Percentiles rank a stretch among this genome's conserved stretches.
Evolutionary conservation across 1,140 invertebrate species (phyloP).

Genomic region (Atta colombica): DNA sequence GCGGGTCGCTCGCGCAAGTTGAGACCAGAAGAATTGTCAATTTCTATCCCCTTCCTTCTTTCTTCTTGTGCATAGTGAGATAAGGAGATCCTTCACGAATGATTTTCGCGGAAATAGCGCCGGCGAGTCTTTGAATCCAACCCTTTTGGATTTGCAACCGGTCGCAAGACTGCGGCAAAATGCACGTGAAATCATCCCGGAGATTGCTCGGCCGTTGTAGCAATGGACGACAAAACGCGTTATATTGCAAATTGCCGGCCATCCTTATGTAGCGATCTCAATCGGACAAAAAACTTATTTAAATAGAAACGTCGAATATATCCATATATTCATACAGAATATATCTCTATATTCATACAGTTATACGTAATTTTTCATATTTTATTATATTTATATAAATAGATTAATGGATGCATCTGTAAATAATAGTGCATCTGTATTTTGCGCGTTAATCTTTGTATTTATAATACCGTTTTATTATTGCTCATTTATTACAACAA

Average conservation of each 20-base stretch:
- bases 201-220: slow-evolving; percentile 50
- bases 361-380: not conserved
- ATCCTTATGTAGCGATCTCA: not conserved
- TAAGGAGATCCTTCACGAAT: slow-evolving; percentile 71
- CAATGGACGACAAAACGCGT: slow-evolving; percentile 58
- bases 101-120: slow-evolving; percentile 75
- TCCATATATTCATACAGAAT: not conserved
- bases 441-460: not conserved
- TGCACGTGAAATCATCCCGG: slow-evolving; percentile 69
- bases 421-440: not conserved
- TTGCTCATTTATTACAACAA: no score
- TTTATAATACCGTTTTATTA: not conserved
- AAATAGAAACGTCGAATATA: not conserved
- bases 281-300: slow-evolving; percentile 26
- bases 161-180: slow-evolving; percentile 48
- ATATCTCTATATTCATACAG: not conserved
- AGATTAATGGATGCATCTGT: not conserved
- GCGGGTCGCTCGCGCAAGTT: slow-evolving; percentile 32
- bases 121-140: slow-evolving; percentile 64
- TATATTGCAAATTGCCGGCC: slow-evolving; percentile 62
- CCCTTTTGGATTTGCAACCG: slow-evolving; percentile 61
- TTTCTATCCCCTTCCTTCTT: slow-evolving; percentile 60
- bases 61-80: slow-evolving; percentile 75
- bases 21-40: slow-evolving; percentile 72
- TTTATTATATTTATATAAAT: slow-evolving; percentile 1